Percentiles rank a stretch among this genome's conserved stretches.
Conservation (phyloP, 2,888 invertebrate genomes). For the Drosophila prolongata region DNA sequence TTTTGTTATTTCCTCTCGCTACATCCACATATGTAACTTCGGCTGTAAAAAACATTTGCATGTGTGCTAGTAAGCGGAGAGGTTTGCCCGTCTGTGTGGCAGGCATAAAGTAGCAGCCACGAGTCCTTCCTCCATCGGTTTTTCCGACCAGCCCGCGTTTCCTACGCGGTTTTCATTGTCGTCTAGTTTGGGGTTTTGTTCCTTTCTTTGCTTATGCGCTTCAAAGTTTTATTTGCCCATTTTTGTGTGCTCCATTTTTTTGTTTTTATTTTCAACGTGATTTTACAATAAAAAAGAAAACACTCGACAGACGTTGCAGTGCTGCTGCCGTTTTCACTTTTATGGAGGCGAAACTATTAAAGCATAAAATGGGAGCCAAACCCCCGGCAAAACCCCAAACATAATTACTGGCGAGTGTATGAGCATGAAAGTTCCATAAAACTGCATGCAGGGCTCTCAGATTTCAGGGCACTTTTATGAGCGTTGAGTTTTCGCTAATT, state of each 20-base stretch:
- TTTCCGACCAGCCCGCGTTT: conserved; percentile 45
- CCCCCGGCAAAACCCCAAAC: conserved; percentile 12
- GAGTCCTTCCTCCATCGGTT: conserved; percentile 15
- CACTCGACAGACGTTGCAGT: conserved; percentile 46
- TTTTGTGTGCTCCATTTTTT: conserved; percentile 38
- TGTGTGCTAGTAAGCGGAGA: conserved; percentile 24
- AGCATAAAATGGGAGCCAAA: conserved; percentile 55
- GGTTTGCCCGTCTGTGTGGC: conserved; percentile 38
- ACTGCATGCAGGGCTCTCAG: conserved; percentile 14
- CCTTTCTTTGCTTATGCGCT: conserved; percentile 36
- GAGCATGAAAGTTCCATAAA: conserved; percentile 26
- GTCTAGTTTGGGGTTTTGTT: conserved; percentile 41
- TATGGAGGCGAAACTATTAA: conserved; percentile 62
- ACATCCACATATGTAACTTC: conserved; percentile 26
- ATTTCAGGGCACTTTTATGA: conserved; percentile 24
- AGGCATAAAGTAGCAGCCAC: conserved; percentile 62
- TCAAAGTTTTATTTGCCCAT: conserved; percentile 63
- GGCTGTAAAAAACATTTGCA: conserved; percentile 42
- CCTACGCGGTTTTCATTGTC: conserved; percentile 56
- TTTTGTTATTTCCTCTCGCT: conserved; percentile 21
- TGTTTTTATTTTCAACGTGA: conserved; percentile 60
- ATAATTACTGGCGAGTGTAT: conserved; percentile 50
- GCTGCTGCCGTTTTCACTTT: conserved; percentile 55
- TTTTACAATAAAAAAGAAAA: conserved; percentile 55
- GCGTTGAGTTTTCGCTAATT: conserved; percentile 32